Conservation (phyloP, 2,797 vertebrate species). For the Natrix natrix region DNA sequence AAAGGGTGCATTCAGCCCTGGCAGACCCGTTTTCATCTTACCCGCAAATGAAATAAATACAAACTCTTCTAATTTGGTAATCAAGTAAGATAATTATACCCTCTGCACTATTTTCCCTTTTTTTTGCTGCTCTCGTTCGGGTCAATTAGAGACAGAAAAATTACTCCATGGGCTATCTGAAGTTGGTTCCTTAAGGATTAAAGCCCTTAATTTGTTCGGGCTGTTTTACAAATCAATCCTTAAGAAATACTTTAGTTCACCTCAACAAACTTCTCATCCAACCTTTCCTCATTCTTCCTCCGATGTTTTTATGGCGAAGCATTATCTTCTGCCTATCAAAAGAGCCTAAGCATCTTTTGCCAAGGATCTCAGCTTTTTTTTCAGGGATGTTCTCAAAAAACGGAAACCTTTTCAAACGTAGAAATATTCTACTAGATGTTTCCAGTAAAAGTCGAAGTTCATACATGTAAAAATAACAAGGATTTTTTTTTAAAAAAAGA, state of each 20-base stretch:
- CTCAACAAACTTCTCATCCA: conserved; percentile 49
- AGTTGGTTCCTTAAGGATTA: conserved; percentile 74
- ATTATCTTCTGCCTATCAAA: conserved; percentile 47
- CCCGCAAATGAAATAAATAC: conserved; percentile 56
- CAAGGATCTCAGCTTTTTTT: neutral
- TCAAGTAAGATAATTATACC: conserved; percentile 74
- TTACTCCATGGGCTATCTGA: conserved; percentile 70
- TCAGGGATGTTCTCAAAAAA: conserved; percentile 37
- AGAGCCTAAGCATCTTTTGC: conserved; percentile 27
- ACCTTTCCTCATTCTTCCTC: neutral
- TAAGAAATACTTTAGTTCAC: conserved; percentile 62
- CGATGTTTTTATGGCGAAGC: conserved; percentile 40
- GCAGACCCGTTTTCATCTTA: conserved; percentile 50
- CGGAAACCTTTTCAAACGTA: conserved; percentile 32
- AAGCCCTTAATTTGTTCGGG: conserved; percentile 75
- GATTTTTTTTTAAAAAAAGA: neutral
- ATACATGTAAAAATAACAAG: neutral
- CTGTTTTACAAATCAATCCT: conserved; percentile 73
- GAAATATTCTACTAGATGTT: neutral
- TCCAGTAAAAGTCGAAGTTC: neutral
- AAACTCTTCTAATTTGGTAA: conserved; percentile 66
- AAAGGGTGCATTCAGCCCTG: neutral
- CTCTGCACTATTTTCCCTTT: conserved; percentile 71
- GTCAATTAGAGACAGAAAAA: conserved; percentile 69
- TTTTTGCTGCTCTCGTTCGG: conserved; percentile 66